A percentile compares a stretch with the other conserved stretches of the same genome.
Conservation (phyloP, 2,113 vertebrate genomes). For the Lethenteron reissneri region DNA sequence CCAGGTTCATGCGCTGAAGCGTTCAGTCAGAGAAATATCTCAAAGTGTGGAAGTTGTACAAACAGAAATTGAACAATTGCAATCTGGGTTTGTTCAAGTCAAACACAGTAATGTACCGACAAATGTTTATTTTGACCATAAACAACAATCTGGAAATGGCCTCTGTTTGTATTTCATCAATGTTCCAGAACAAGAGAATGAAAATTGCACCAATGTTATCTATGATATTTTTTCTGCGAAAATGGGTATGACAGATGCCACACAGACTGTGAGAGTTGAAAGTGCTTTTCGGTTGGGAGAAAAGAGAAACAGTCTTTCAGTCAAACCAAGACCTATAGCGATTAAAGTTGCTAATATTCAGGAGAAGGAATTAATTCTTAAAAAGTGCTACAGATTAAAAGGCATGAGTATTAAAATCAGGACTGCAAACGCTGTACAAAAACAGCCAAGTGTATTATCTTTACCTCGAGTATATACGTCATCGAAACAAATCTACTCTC, state of each 20-base stretch:
- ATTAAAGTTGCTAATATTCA: background rate
- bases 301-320: background rate
- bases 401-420: background rate
- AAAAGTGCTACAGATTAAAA: background rate
- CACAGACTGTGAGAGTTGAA: background rate
- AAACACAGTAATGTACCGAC: background rate
- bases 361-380: background rate
- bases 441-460: too few species aligned
- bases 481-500: too few species aligned
- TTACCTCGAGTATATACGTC: too few species aligned
- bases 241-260: background rate
- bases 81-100: background rate
- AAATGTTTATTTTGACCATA: background rate
- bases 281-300: conserved; percentile 4
- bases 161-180: background rate
- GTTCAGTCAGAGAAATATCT: conserved; percentile 2
- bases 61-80: background rate
- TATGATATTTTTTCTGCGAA: background rate
- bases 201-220: background rate
- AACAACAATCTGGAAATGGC: background rate
- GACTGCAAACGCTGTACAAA: too few species aligned
- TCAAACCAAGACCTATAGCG: background rate
- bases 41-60: conserved; percentile 3
- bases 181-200: background rate
- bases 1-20: conserved; percentile 3